Conservation (phyloP, 2,113 vertebrate species). For the Girardinichthys multiradiatus region DNA sequence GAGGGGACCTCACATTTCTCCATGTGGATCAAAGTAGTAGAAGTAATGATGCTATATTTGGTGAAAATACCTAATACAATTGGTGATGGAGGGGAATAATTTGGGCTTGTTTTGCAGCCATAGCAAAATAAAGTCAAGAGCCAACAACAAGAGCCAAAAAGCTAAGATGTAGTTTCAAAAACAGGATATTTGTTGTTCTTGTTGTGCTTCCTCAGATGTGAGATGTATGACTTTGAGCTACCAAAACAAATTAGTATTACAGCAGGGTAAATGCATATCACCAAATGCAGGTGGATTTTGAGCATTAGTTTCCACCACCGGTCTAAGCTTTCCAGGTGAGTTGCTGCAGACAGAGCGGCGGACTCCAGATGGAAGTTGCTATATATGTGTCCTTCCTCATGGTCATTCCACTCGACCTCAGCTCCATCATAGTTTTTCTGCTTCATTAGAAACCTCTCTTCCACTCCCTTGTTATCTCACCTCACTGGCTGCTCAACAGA, state of each 20-base stretch:
- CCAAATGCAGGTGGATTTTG: slow-evolving; percentile 14
- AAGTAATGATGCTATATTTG: too few relatives aligned
- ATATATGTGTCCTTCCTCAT: slow-evolving; percentile 40
- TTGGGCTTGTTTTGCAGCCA: too few relatives aligned
- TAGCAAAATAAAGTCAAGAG: too few relatives aligned
- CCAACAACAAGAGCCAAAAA: too few relatives aligned
- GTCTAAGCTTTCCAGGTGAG: slow-evolving; percentile 43
- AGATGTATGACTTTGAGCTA: not conserved
- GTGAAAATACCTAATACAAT: too few relatives aligned
- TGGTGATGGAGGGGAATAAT: too few relatives aligned
- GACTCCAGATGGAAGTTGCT: slow-evolving; percentile 55
- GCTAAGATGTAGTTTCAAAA: too few relatives aligned
- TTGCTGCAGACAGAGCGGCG: slow-evolving; percentile 30
- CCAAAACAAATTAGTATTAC: not conserved
- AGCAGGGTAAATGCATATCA: slow-evolving; percentile 8
- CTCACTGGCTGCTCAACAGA: slow-evolving; percentile 37
- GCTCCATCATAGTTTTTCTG: slow-evolving; percentile 57
- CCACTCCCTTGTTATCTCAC: slow-evolving; percentile 26
- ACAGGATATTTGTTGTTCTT: not conserved
- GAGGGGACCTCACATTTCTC: too few relatives aligned
- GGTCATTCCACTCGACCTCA: slow-evolving; percentile 51
- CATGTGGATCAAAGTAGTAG: too few relatives aligned
- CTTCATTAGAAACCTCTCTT: slow-evolving; percentile 58
- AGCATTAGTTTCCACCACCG: not conserved
- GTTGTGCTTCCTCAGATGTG: not conserved